A percentile compares a stretch with the other conserved stretches of the same genome.
These are phyloP conservation scores for Panurus biarmicus DNA, from an alignment of 2,113 vertebrate genomes.

Conservation along the genomic window DNA sequence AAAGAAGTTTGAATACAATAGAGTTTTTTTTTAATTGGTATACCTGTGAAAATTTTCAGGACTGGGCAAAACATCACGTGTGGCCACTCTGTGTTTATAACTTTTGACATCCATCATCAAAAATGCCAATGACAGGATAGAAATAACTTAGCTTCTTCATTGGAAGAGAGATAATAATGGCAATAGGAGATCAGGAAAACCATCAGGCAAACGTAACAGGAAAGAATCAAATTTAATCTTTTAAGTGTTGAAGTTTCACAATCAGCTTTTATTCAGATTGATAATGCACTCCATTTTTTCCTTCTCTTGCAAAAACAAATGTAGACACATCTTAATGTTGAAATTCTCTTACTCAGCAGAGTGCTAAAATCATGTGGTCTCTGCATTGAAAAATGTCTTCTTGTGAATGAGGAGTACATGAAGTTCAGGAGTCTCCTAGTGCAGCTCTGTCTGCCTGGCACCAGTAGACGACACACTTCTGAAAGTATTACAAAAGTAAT, in stretches of 20 bases:
- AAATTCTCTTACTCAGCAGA: conserved; percentile 19
- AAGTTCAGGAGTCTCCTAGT: conserved; percentile 4
- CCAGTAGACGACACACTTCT: not conserved
- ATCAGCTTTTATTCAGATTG: not conserved
- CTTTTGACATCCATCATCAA: not conserved
- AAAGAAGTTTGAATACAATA: not conserved
- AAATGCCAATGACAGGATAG: not conserved
- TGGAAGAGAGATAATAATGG: not conserved
- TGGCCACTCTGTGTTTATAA: not conserved
- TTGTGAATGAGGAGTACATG: conserved; percentile 38
- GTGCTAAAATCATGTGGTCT: not conserved
- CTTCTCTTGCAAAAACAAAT: not conserved
- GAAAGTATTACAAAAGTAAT: conserved; percentile 5
- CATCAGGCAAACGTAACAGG: not conserved
- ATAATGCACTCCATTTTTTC: not conserved
- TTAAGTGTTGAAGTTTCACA: not conserved
- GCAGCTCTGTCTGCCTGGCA: not conserved
- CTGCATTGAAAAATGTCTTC: conserved; percentile 2
- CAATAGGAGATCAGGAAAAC: not conserved
- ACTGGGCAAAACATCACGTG: not conserved
- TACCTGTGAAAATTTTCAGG: not conserved
- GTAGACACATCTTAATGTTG: not conserved
- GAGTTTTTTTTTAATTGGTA: not conserved
- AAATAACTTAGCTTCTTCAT: not conserved
- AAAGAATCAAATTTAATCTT: not conserved